Evolutionary conservation across 2,888 invertebrate species (phyloP), one percentile per base, ranked within the genome.

Genomic region (Saturnia pavonia): DNA sequence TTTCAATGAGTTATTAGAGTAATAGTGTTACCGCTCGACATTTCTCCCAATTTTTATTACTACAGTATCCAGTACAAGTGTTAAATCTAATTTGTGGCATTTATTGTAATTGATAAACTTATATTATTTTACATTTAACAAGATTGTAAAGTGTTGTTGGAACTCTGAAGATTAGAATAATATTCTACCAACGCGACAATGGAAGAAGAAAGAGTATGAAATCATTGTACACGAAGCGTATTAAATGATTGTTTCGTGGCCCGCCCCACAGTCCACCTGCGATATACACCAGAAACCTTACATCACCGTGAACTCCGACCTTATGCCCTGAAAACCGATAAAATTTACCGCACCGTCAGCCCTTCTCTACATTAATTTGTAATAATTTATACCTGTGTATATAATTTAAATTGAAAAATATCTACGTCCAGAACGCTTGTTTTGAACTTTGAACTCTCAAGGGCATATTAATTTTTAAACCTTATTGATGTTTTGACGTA

Each of bases 241-340:
- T 0, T 27, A 67, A 70, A 40, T 74, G 75, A 74, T 12, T 12
- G 7, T 75, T 75, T 74, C 57, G 19, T 77, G 72, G 82, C 85
- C 79, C 68, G 22, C 67, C 72, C 57, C 42, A 45, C 27, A 75
- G 78, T 78, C 81, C 78, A 76, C 76, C 73, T 70, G 72, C 74
- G 57, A 74, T 77, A 78, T 78, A 74, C 76, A 72, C 76, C 82
- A 79, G 78, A 78, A 76, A 74, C 73, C 74, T 69, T 75, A 72
- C 74, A 72, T 76, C 72, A 74, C 84, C 85, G 75, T 87, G 87
- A 88, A 82, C 88, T 85, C 73, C 85, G 84, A 77, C 86, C 87
- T 85, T 84, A 81, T 70, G 72, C 67, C 66, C 75, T 54, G 12
- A 73, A 75, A 77, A 67, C 75, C 69, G 60, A 57, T 60, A 43